Conservation (phyloP, 2,888 invertebrate genomes). For the Vesta saturnalis region DNA sequence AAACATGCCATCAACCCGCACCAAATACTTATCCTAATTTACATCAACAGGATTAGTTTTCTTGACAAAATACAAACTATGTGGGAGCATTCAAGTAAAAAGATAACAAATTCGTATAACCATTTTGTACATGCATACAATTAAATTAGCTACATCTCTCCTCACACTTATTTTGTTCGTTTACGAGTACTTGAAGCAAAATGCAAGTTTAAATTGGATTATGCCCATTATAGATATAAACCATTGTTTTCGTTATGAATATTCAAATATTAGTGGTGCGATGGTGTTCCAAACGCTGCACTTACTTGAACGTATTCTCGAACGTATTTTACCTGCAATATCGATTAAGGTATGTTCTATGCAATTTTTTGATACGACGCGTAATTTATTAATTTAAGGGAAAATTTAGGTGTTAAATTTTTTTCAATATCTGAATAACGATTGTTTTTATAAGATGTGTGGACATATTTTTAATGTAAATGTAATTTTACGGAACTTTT, state of each 20-base stretch:
- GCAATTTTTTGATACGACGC: too few species aligned
- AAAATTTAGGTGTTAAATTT: too few species aligned
- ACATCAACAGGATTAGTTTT: slow-evolving; percentile 54
- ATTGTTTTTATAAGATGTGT: too few species aligned
- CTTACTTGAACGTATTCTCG: too few species aligned
- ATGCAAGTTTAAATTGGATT: slow-evolving; percentile 15
- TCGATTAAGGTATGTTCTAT: too few species aligned
- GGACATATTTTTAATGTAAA: too few species aligned
- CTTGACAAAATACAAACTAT: slow-evolving; percentile 58
- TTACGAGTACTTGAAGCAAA: slow-evolving; percentile 9
- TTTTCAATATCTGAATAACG: too few species aligned
- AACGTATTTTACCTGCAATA: too few species aligned
- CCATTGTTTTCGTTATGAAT: slow-evolving; percentile 1
- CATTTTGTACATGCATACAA: slow-evolving; percentile 46
- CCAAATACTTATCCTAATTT: slow-evolving; percentile 53
- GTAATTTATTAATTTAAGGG: too few species aligned
- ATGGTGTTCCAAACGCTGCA: not conserved
- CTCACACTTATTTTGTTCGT: slow-evolving; percentile 25
- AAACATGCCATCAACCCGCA: slow-evolving; percentile 47
- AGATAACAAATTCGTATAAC: slow-evolving; percentile 53
- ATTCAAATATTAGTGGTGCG: not conserved
- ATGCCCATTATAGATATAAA: slow-evolving; percentile 3
- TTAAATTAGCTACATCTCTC: slow-evolving; percentile 41
- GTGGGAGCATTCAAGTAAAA: slow-evolving; percentile 56
- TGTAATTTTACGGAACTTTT: too few species aligned